Percentiles rank a stretch among this genome's conserved stretches.
Evolutionary conservation across 2,797 vertebrate genomes (phyloP).

Genomic region (Gorsachius magnificus): DNA sequence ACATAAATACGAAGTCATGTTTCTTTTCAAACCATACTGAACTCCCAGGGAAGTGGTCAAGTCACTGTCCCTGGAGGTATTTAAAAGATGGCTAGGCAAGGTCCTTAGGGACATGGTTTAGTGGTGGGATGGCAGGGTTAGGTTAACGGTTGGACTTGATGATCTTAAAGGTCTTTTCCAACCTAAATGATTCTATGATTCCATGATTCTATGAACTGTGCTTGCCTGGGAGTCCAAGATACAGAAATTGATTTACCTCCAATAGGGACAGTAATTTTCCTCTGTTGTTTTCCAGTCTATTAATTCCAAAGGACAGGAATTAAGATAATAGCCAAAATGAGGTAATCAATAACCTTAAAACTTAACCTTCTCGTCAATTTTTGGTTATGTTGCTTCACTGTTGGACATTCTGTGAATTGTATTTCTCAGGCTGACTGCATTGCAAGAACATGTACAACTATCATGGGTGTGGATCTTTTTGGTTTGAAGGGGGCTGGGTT

Average conservation of each 20-base stretch:
- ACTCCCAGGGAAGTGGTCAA: too few species aligned
- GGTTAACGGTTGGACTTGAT: too few species aligned
- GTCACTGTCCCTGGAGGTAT: too few species aligned
- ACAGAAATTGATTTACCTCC: background rate
- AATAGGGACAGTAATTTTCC: background rate
- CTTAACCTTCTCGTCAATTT: background rate
- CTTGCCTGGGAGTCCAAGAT: background rate
- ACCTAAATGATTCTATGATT: too few species aligned
- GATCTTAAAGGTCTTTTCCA: too few species aligned
- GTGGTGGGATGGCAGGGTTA: too few species aligned
- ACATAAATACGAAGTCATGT: background rate
- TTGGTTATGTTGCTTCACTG: background rate
- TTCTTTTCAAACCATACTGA: background rate
- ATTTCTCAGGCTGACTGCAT: background rate
- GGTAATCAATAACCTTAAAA: background rate
- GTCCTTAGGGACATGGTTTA: too few species aligned
- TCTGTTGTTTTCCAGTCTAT: background rate
- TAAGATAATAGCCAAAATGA: background rate
- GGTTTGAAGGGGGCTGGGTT: background rate
- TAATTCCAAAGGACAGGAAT: background rate
- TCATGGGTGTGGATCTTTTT: accelerated
- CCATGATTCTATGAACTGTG: background rate
- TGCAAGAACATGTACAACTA: background rate
- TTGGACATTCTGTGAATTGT: background rate
- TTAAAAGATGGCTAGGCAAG: too few species aligned